A percentile compares a stretch with the other conserved stretches of the same genome.
These are phyloP conservation scores for Teinopalpus imperialis DNA, from an alignment of 2,888 invertebrate genomes.

Conservation along the genomic window DNA sequence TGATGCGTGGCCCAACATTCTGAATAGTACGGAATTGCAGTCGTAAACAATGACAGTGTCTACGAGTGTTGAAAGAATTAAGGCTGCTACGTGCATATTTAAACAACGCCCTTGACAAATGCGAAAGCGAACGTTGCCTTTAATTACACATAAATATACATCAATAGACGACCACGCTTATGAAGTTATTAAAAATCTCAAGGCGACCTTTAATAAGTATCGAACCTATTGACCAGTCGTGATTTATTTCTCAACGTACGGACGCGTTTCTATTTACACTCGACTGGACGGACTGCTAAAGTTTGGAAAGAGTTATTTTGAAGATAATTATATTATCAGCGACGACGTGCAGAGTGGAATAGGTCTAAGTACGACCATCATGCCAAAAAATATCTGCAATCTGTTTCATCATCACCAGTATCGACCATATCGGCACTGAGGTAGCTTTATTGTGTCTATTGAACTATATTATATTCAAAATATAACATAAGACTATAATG, in stretches of 20 bases:
- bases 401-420: constrained; percentile 5
- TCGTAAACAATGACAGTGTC: too few relatives aligned
- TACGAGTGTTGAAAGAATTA: too few relatives aligned
- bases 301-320: constrained; percentile 9
- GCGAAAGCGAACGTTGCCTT: constrained; percentile 8
- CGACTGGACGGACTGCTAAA: background rate
- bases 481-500: too few relatives aligned
- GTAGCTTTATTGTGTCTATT: too few relatives aligned
- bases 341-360: constrained; percentile 2
- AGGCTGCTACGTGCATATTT: too few relatives aligned
- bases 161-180: constrained; percentile 11
- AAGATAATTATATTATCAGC: constrained; percentile 14
- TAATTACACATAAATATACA: constrained; percentile 19
- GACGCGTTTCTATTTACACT: constrained; percentile 9
- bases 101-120: constrained; percentile 20
- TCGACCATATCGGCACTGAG: too few relatives aligned
- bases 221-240: constrained; percentile 10
- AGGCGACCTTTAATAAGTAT: constrained; percentile 20
- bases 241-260: constrained; percentile 18
- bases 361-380: constrained; percentile 12
- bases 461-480: too few relatives aligned
- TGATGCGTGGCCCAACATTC: too few relatives aligned
- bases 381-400: background rate
- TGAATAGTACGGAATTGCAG: too few relatives aligned
- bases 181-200: constrained; percentile 21